These are phyloP conservation scores for Ivindomyrus marchei DNA, from an alignment of 2,113 vertebrate genomes.

Conservation along the genomic window DNA sequence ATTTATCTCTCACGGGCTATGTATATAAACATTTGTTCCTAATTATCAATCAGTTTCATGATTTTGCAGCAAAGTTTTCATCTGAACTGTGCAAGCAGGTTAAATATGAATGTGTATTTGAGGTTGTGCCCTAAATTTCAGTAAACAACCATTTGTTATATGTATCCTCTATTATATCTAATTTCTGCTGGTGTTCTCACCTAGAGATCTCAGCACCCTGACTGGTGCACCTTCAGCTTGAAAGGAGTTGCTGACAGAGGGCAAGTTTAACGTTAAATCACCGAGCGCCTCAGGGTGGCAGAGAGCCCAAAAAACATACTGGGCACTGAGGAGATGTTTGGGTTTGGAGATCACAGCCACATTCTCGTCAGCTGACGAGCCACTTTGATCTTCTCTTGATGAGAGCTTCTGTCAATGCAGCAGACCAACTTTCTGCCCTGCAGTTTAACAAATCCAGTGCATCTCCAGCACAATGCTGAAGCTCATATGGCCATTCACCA, in stretches of 20 bases:
- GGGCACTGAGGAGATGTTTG: neutral
- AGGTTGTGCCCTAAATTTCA: neutral
- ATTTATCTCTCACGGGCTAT: neutral
- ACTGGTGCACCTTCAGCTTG: neutral
- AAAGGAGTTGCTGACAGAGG: neutral
- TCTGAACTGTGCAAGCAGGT: neutral
- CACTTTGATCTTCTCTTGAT: conserved; percentile 17
- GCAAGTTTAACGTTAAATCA: neutral
- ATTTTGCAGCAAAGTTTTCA: neutral
- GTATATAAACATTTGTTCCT: neutral
- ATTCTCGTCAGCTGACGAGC: neutral
- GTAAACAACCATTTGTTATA: neutral
- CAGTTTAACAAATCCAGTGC: neutral
- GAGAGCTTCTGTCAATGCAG: conserved; percentile 28
- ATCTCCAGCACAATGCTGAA: neutral
- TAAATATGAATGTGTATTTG: neutral
- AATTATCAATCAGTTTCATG: neutral
- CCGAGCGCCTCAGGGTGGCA: neutral
- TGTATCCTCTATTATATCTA: neutral
- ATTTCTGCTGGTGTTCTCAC: neutral
- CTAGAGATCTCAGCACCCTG: neutral
- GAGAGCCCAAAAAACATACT: neutral
- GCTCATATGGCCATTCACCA: neutral
- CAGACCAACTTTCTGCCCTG: conserved; percentile 33
- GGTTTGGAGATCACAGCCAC: neutral